These are phyloP conservation scores for Knipowitschia caucasica DNA, from an alignment of 2,797 vertebrate species.

Conservation along the genomic window DNA sequence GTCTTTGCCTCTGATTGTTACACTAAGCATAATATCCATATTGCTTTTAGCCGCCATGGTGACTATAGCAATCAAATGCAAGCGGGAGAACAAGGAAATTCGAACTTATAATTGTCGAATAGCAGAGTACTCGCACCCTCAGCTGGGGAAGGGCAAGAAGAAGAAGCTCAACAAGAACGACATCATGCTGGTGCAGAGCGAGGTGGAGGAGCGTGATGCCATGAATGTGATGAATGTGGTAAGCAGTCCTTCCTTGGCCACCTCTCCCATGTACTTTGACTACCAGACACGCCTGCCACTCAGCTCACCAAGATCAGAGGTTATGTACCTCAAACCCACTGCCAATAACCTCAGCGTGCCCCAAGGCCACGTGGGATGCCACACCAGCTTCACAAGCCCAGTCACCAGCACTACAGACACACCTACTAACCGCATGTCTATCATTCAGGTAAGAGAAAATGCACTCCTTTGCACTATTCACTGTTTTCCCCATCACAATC, in stretches of 20 bases:
- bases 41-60: conserved; percentile 98
- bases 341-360: conserved; percentile 98
- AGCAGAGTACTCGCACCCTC: conserved; percentile 97
- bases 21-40: conserved; percentile 93
- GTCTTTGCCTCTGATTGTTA: conserved; percentile 95
- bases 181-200: conserved; percentile 99
- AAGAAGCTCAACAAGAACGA: conserved; percentile 99
- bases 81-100: conserved; percentile 98
- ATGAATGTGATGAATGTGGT: conserved; percentile 99
- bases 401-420: conserved; percentile 95
- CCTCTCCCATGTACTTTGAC: conserved; percentile 99
- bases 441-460: conserved; percentile 96
- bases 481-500: conserved; percentile 49
- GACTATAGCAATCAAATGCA: conserved; percentile 96
- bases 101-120: conserved; percentile 99
- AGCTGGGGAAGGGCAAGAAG: conserved; percentile 94
- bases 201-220: conserved; percentile 97
- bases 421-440: conserved; percentile 98
- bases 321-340: conserved; percentile 99
- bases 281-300: conserved; percentile 99
- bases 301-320: conserved; percentile 98
- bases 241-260: conserved; percentile 98
- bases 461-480: conserved; percentile 50
- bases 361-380: conserved; percentile 96
- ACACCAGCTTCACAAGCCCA: conserved; percentile 98